Evolutionary conservation across 2,797 vertebrate species (phyloP).

Genomic region (Scomberomorus guttatus): DNA sequence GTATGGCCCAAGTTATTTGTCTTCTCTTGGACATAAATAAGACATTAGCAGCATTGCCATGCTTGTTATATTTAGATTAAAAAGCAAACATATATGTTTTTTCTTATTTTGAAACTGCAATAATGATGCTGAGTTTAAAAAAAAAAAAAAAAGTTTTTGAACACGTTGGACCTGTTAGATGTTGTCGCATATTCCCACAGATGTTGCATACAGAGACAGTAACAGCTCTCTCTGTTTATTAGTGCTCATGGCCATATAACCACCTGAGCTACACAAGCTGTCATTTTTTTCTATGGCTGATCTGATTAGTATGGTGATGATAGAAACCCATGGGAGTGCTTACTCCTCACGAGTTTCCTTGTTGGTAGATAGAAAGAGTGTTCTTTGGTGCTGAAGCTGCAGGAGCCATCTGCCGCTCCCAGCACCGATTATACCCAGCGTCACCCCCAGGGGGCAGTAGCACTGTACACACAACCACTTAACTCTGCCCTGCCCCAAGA

Average conservation of each 20-base stretch:
- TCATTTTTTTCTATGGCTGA: conserved; percentile 57
- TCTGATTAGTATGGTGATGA: conserved; percentile 77
- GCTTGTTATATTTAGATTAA: not conserved
- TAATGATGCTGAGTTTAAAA: not conserved
- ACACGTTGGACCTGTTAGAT: conserved; percentile 13
- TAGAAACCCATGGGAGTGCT: conserved; percentile 74
- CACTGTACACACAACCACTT: conserved; percentile 60
- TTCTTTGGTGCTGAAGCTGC: conserved; percentile 70
- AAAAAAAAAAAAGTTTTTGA: conserved; percentile 7
- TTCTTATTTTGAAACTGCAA: not conserved
- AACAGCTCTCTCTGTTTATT: conserved; percentile 63
- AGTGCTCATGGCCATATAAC: conserved; percentile 57
- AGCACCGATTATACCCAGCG: conserved; percentile 32
- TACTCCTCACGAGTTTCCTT: conserved; percentile 64
- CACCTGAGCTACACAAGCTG: conserved; percentile 70
- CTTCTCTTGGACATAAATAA: not conserved
- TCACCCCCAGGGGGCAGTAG: conserved; percentile 82
- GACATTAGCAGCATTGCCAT: not conserved
- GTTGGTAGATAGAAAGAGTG: conserved; percentile 67
- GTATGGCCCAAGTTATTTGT: not conserved
- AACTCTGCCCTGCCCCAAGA: conserved; percentile 44
- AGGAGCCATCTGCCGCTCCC: conserved; percentile 69
- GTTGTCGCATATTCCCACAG: conserved; percentile 31
- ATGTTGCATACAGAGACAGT: conserved; percentile 42
- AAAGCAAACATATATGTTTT: not conserved